Conservation (phyloP, 2,888 invertebrate species). For the Andrena hattorfiana region DNA sequence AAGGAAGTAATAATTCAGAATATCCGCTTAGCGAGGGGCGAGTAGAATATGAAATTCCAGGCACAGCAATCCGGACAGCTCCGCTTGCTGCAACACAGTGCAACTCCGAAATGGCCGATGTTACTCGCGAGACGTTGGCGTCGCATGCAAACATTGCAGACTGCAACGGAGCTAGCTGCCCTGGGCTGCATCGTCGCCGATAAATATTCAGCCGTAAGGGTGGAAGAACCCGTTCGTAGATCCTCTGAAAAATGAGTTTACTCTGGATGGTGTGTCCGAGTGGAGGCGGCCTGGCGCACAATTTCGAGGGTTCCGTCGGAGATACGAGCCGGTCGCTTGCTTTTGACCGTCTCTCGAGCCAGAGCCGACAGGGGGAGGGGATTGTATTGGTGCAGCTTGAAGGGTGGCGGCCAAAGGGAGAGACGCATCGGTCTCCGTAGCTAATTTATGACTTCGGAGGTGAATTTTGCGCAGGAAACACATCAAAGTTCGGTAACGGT, state of each 20-base stretch:
- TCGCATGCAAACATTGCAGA: slow-evolving; percentile 42
- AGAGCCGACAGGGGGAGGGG: slow-evolving; percentile 28
- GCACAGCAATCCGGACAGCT: slow-evolving; percentile 25
- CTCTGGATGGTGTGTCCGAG: slow-evolving; percentile 38
- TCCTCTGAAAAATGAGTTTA: slow-evolving; percentile 60
- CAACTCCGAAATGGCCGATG: slow-evolving; percentile 26
- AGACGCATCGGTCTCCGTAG: slow-evolving; percentile 76
- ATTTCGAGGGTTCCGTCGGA: slow-evolving; percentile 55
- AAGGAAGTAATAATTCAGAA: slow-evolving; percentile 37
- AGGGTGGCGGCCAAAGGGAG: slow-evolving; percentile 71
- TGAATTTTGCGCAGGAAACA: slow-evolving; percentile 83
- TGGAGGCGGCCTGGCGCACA: slow-evolving; percentile 44
- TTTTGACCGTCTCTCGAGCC: slow-evolving; percentile 69
- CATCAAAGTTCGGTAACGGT: slow-evolving; percentile 84
- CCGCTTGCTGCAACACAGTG: slow-evolving; percentile 45
- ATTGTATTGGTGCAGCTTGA: slow-evolving; percentile 67
- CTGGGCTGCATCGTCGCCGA: slow-evolving; percentile 49
- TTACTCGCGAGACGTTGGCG: slow-evolving; percentile 12
- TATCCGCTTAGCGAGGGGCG: slow-evolving; percentile 30
- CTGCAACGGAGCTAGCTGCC: not conserved
- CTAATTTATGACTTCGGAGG: slow-evolving; percentile 83
- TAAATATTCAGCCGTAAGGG: slow-evolving; percentile 55
- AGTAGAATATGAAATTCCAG: slow-evolving; percentile 60
- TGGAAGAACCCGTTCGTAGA: slow-evolving; percentile 36
- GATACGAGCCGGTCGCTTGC: slow-evolving; percentile 60